These are phyloP conservation scores for Campylomormyrus numenius DNA, from an alignment of 2,113 vertebrate genomes.

Conservation along the genomic window DNA sequence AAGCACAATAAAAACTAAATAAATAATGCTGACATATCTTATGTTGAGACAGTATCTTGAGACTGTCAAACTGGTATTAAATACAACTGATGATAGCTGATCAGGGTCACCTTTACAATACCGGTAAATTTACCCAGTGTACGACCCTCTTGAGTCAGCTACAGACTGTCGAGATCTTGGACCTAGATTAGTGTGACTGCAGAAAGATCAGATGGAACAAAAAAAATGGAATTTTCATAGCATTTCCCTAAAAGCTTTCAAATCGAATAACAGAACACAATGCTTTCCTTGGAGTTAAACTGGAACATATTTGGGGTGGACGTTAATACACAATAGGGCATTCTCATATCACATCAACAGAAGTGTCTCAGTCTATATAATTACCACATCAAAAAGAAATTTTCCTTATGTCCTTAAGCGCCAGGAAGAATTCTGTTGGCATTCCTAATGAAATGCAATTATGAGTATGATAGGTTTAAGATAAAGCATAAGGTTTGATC, in stretches of 20 bases:
- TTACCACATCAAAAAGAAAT: not conserved
- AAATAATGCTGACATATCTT: slow-evolving; percentile 1
- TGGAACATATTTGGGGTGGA: not conserved
- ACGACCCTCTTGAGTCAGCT: not conserved
- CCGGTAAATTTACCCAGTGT: not conserved
- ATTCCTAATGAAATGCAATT: not conserved
- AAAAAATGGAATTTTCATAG: not conserved
- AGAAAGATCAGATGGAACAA: not conserved
- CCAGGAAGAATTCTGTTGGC: not conserved
- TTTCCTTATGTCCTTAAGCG: not conserved
- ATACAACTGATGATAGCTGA: not conserved
- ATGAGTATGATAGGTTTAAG: not conserved
- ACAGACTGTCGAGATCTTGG: not conserved
- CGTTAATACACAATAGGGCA: not conserved
- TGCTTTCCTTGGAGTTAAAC: not conserved
- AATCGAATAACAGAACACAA: not conserved
- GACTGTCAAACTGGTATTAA: not conserved
- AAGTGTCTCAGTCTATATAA: not conserved
- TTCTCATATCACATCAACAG: not conserved
- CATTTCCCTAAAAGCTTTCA: not conserved
- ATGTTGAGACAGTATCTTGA: not conserved
- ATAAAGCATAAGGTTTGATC: slow-evolving; percentile 18
- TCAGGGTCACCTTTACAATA: not conserved
- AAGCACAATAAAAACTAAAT: not conserved
- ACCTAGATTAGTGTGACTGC: not conserved